Evolutionary conservation across 2,888 invertebrate species (phyloP), one percentile per base, ranked within the genome.

Genomic region (Dysmachus trigonus): DNA sequence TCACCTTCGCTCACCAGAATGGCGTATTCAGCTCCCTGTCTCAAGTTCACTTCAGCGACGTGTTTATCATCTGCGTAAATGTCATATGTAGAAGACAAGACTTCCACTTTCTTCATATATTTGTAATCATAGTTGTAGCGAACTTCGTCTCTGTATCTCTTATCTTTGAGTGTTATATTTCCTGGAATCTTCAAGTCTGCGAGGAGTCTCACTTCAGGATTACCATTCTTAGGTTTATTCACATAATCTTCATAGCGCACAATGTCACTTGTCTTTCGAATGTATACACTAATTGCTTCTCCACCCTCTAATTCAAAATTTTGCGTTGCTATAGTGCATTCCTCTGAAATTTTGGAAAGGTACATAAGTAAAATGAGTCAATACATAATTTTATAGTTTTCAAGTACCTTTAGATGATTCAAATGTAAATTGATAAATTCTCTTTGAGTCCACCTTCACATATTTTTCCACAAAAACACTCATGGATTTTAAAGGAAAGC

Each of bases 11-110:
- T 38, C 2, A 91, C 87, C 0, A 92, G 62, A 2, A 92, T 86
- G 0, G 91, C 91, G 76, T 92, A 92, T 5, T 92, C 91, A 13
- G 92, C 92, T n/a, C 92, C 92, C 7, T 90, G 90, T 89, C 91
- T 88, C 0, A 91, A 74, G 0, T 73, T 53, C 1, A 88, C 82
- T 2, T 41, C 72, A 1, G 31, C 7, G 0, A 89, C 87, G 0
- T 8, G 18, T 0, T 35, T 2, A 4, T 87, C 86, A 35, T 89
- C 89, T 1, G 91, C 86, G 0, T 85, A 62, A 2, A 92, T 83
- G 0, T 86, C 85, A 73, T 91, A 92, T 0, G 81, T 86, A 4
- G 87, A 89, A 1, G 90, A 22, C 15, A 73, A 1, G 7, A 84
- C 13, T 27, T 38, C 30, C n/a, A 4, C 71, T 4, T n/a, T n/a